These are phyloP conservation scores for Uropsilus gracilis DNA, from an alignment of 2,113 vertebrate genomes.

Conservation along the genomic window DNA sequence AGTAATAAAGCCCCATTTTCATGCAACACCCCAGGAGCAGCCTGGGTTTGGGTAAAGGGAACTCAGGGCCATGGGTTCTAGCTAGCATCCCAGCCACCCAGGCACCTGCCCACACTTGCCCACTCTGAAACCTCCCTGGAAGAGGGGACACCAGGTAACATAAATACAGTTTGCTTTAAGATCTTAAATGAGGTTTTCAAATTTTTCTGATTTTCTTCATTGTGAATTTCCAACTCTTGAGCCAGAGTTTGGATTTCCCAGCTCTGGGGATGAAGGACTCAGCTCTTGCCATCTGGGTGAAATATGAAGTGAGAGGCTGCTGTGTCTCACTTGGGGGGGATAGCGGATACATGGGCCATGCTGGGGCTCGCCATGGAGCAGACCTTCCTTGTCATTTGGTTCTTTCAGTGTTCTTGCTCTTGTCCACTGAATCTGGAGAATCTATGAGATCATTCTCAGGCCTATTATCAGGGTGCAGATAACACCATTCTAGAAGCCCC, in stretches of 20 bases:
- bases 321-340: background rate
- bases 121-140: background rate
- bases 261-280: background rate
- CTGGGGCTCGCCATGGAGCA: rapidly evolving
- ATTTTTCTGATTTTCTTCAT: background rate
- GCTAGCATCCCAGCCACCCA: background rate
- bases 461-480: conserved; percentile 22
- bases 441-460: conserved; percentile 33
- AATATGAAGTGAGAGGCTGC: background rate
- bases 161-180: background rate
- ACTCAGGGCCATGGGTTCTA: background rate
- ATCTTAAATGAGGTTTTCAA: background rate
- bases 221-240: background rate
- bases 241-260: background rate
- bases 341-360: background rate
- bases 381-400: background rate
- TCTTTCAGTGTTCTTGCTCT: background rate
- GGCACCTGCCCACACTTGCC: background rate
- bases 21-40: too few relatives aligned
- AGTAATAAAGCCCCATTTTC: rapidly evolving
- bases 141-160: background rate
- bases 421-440: background rate
- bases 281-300: background rate
- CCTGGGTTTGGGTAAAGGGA: background rate
- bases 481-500: background rate